Evolutionary conservation across 2,113 vertebrate genomes (phyloP).

Genomic region (mouse (Mus musculus)): GRCm39 chr2:77127001-77127500

Average conservation of each 20-base stretch:
- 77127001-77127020: constrained; percentile 40
- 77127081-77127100: constrained; percentile 9
- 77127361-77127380: neutral
- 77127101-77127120: neutral
- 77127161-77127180: neutral
- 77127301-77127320: neutral
- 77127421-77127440: neutral
- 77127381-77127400: neutral
- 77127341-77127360: neutral
- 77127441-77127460: constrained; percentile 6
- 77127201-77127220: constrained; percentile 9
- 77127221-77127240: neutral
- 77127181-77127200: constrained; percentile 13
- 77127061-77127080: constrained; percentile 12
- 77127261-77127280: constrained; percentile 4
- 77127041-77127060: constrained; percentile 38
- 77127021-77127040: constrained; percentile 30
- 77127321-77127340: neutral
- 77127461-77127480: neutral
- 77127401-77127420: neutral
- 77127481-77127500: neutral
- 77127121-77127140: neutral
- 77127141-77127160: neutral
- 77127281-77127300: neutral
- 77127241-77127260: constrained; percentile 16